A percentile compares a stretch with the other conserved stretches of the same genome.
Evolutionary conservation across 2,888 invertebrate species (phyloP).

Genomic region (Drosophila demipolita): DNA sequence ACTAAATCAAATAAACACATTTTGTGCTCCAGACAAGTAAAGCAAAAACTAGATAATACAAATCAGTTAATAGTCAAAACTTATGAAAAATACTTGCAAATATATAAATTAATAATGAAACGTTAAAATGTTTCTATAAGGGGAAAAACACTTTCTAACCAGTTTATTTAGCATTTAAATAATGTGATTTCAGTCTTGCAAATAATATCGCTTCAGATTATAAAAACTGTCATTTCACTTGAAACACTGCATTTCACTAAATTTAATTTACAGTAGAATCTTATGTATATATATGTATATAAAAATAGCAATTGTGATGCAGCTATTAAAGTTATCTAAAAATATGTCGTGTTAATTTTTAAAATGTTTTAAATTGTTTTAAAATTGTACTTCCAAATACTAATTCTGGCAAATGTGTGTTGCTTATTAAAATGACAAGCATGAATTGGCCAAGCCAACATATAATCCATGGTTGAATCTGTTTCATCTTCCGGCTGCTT

Average conservation of each 20-base stretch:
- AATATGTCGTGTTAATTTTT: background rate
- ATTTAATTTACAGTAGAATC: background rate
- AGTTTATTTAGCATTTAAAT: background rate
- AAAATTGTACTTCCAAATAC: background rate
- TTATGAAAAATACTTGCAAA: background rate
- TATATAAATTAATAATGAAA: background rate
- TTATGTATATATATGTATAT: background rate
- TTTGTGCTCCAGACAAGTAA: background rate
- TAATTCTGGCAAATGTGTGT: background rate
- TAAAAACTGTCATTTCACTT: background rate
- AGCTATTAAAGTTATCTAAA: background rate
- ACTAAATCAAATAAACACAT: background rate
- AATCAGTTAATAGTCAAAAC: background rate
- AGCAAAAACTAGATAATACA: background rate
- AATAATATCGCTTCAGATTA: background rate
- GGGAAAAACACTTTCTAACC: background rate
- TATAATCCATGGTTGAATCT: conserved; percentile 43
- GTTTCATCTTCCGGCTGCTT: conserved; percentile 55
- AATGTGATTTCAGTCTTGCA: background rate
- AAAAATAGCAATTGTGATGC: background rate
- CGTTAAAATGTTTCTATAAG: background rate
- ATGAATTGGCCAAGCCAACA: conserved; percentile 30
- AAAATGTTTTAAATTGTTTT: background rate
- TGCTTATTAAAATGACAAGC: background rate
- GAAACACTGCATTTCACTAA: background rate